Evolutionary conservation across 2,888 invertebrate genomes (phyloP).

Genomic region (Frankliniella intonsa): DNA sequence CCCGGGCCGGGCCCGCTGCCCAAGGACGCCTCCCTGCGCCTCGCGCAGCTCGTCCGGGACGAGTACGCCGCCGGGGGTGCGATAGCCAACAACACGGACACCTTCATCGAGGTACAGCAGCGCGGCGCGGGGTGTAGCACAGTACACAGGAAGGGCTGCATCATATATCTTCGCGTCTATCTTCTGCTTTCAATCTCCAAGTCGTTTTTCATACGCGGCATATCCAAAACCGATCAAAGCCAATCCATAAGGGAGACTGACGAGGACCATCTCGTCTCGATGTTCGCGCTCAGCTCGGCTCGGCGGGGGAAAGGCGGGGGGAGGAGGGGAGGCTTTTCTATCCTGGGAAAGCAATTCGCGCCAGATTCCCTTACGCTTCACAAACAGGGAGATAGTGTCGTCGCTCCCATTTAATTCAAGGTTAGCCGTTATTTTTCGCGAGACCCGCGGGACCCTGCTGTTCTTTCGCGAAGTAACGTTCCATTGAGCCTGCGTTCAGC

Average conservation of each 20-base stretch:
- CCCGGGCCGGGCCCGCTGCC: not conserved
- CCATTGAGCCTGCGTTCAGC: too few species aligned
- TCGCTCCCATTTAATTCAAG: too few species aligned
- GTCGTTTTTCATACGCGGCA: constrained; percentile 5
- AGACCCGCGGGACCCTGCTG: too few species aligned
- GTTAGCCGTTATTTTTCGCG: too few species aligned
- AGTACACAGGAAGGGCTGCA: not conserved
- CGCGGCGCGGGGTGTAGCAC: not conserved
- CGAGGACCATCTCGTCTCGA: not conserved
- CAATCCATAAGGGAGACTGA: not conserved
- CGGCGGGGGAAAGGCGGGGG: too few species aligned
- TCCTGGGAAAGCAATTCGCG: too few species aligned
- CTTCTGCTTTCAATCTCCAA: not conserved
- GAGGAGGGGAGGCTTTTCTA: too few species aligned
- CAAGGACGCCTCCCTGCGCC: constrained; percentile 14
- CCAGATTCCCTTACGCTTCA: too few species aligned
- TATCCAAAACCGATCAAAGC: constrained; percentile 10
- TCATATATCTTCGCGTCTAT: constrained; percentile 1
- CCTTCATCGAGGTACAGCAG: not conserved
- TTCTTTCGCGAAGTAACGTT: too few species aligned
- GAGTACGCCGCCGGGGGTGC: not conserved
- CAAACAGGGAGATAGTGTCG: too few species aligned
- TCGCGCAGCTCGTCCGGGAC: constrained; percentile 2
- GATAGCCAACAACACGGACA: not conserved
- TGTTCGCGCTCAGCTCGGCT: not conserved